These are phyloP conservation scores for Pocillopora verrucosa DNA, from an alignment of 64 coral and sea anemone species.

Conservation along the genomic window DNA sequence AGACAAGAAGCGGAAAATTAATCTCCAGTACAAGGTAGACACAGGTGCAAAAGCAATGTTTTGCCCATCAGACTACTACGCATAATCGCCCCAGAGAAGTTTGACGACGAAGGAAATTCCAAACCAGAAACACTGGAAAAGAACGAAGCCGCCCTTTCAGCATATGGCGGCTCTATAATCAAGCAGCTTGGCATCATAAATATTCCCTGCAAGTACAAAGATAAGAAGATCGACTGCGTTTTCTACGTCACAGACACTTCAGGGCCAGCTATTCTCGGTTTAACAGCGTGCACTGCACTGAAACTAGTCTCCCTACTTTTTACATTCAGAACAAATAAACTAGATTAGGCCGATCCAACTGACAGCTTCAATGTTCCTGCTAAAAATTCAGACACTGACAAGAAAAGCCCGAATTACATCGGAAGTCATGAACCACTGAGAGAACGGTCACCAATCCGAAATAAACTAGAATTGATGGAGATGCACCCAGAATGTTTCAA, in stretches of 20 bases:
- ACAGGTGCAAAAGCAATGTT: slow-evolving; percentile 32
- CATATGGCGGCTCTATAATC: slow-evolving; percentile 5
- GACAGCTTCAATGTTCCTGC: neutral
- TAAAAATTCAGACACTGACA: neutral
- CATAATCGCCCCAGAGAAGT: slow-evolving; percentile 32
- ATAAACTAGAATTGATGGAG: neutral
- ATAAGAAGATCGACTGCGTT: slow-evolving; percentile 2
- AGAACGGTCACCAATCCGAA: neutral
- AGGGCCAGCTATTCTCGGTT: slow-evolving; percentile 25
- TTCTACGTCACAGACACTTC: slow-evolving; percentile 14
- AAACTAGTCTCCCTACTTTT: neutral
- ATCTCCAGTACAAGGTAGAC: slow-evolving; percentile 41
- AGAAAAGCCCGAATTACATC: neutral
- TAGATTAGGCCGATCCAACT: neutral
- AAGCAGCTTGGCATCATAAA: slow-evolving; percentile 14
- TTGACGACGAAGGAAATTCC: slow-evolving; percentile 9
- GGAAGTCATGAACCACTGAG: neutral
- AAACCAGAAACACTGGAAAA: slow-evolving; percentile 28
- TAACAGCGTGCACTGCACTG: neutral
- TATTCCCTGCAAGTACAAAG: slow-evolving; percentile 31
- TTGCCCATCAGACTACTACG: slow-evolving; percentile 26
- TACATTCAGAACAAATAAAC: neutral
- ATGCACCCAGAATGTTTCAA: neutral
- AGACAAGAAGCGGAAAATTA: neutral
- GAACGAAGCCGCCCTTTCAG: slow-evolving; percentile 1